Conservation (phyloP, 2,113 vertebrate species). For the Tympanuchus pallidicinctus region DNA sequence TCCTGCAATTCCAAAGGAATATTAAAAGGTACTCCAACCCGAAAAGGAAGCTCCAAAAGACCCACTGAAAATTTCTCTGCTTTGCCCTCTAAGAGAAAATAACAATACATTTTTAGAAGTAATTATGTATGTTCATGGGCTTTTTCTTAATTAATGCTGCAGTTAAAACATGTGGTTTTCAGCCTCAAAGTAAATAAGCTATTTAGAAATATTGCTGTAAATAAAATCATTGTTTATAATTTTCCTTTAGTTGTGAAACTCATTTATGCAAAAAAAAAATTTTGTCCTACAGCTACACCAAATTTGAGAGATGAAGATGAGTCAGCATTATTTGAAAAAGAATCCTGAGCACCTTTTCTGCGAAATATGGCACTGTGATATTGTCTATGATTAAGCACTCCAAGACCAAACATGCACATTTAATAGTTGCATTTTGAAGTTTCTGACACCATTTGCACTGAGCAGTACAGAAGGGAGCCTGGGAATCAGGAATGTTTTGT, state of each 20-base stretch:
- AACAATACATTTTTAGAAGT: background rate
- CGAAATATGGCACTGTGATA: background rate
- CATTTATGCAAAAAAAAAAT: background rate
- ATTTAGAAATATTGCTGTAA: background rate
- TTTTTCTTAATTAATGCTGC: background rate
- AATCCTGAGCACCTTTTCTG: background rate
- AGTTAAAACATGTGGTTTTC: background rate
- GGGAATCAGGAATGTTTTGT: background rate
- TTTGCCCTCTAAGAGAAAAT: slow-evolving; percentile 82
- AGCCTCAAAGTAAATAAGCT: background rate
- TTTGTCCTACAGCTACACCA: background rate
- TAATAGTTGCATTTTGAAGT: background rate
- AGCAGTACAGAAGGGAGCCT: background rate
- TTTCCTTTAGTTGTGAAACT: background rate
- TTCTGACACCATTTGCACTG: background rate
- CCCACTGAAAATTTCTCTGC: slow-evolving; percentile 83
- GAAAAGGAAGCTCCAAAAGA: slow-evolving; percentile 73
- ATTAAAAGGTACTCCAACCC: slow-evolving; percentile 85
- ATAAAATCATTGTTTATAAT: background rate
- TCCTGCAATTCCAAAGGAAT: slow-evolving; percentile 88
- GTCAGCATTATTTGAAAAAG: background rate
- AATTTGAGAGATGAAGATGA: background rate
- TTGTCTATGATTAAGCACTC: background rate
- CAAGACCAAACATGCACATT: background rate
- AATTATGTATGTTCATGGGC: background rate